phyloP scores from a whole-genome alignment of 2,797 vertebrate species.

The Pelodytes ibericus region DNA sequence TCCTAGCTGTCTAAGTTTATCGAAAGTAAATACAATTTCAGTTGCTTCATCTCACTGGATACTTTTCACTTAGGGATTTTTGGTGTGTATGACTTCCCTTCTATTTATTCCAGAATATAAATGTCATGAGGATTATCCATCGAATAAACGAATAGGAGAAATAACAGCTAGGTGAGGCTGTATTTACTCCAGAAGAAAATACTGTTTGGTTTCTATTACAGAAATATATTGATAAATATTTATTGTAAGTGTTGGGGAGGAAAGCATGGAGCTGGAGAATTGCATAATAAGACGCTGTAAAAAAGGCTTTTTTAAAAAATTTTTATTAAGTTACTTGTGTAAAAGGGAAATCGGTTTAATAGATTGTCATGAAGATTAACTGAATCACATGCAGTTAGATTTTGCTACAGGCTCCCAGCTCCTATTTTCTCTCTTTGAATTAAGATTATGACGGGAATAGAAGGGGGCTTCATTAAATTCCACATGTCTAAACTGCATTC shows the following conservation, averaged over 20 bases:
- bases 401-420: slow-evolving; percentile 51
- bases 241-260: slow-evolving; percentile 41
- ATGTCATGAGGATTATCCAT: slow-evolving; percentile 41
- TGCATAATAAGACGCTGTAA: slow-evolving; percentile 28
- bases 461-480: slow-evolving; percentile 33
- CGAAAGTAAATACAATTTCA: background rate
- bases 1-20: no score
- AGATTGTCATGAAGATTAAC: slow-evolving; percentile 49
- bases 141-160: slow-evolving; percentile 28
- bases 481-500: slow-evolving; percentile 17
- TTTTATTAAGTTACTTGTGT: slow-evolving; percentile 49
- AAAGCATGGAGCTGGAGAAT: slow-evolving; percentile 40
- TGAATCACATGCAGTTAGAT: slow-evolving; percentile 28
- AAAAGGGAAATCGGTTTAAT: slow-evolving; percentile 33
- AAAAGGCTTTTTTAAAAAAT: background rate
- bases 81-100: slow-evolving; percentile 1
- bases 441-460: slow-evolving; percentile 24
- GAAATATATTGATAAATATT: slow-evolving; percentile 37
- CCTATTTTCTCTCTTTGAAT: slow-evolving; percentile 25
- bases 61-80: slow-evolving; percentile 5
- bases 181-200: slow-evolving; percentile 21
- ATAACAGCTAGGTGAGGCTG: slow-evolving; percentile 5
- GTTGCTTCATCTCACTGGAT: background rate
- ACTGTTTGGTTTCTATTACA: slow-evolving; percentile 19
- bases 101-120: slow-evolving; percentile 44